Conservation (phyloP, 2,113 vertebrate genomes). For the Carassius auratus region DNA sequence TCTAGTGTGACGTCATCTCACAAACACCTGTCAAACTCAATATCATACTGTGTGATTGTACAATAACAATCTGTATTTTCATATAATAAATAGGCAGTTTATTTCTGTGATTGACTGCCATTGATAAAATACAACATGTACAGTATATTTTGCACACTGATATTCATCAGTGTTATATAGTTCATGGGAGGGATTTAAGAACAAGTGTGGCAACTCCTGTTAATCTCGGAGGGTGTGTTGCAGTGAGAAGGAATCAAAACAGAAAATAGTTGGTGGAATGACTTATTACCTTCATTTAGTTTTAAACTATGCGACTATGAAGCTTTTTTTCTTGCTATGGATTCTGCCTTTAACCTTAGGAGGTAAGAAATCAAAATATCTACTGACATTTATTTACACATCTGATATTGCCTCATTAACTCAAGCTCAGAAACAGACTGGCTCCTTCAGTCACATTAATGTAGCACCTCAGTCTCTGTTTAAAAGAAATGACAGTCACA, state of each 20-base stretch:
- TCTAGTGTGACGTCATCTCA: neutral
- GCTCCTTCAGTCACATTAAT: neutral
- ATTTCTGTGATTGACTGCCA: too few species aligned
- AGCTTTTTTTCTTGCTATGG: neutral
- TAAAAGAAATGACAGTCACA: neutral
- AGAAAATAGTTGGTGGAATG: neutral
- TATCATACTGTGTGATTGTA: too few species aligned
- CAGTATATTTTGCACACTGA: too few species aligned
- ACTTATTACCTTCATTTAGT: neutral
- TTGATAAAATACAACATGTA: too few species aligned
- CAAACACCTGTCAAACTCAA: too few species aligned
- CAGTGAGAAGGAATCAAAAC: neutral
- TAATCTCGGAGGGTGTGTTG: neutral
- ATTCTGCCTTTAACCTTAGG: neutral
- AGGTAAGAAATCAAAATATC: slow-evolving; percentile 36
- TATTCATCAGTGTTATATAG: too few species aligned
- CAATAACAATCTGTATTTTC: too few species aligned
- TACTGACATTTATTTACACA: neutral
- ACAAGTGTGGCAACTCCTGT: neutral
- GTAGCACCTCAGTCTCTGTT: neutral
- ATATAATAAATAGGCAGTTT: too few species aligned
- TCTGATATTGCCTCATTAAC: neutral
- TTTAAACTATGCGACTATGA: slow-evolving; percentile 2
- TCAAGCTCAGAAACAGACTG: neutral
- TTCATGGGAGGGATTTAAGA: neutral